These are phyloP conservation scores for Mesorhabditis sp. DNA, from an alignment of 2,888 invertebrate genomes.

Conservation along the genomic window DNA sequence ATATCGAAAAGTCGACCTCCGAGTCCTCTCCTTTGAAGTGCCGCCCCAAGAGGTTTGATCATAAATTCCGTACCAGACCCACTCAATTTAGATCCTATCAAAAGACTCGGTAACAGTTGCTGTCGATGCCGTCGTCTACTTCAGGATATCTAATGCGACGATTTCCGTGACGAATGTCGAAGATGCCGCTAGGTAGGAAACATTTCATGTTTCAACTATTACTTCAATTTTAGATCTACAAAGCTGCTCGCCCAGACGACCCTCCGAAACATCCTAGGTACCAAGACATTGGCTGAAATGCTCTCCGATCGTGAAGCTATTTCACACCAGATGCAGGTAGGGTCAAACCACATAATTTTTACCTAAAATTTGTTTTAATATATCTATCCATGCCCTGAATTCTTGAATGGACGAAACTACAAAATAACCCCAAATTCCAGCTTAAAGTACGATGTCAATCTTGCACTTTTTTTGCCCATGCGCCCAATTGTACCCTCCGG, in stretches of 20 bases:
- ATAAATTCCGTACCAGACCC: constrained; percentile 8
- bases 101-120: constrained; percentile 95
- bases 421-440: too few relatives aligned
- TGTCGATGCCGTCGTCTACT: constrained; percentile 75
- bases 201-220: neutral
- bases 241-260: constrained; percentile 61
- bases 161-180: constrained; percentile 95
- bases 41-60: constrained; percentile 85
- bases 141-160: constrained; percentile 83
- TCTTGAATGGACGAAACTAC: too few relatives aligned
- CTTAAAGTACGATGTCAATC: too few relatives aligned
- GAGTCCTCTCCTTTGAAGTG: constrained; percentile 91
- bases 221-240: constrained; percentile 19
- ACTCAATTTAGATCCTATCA: constrained; percentile 76
- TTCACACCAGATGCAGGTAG: constrained; percentile 79
- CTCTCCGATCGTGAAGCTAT: constrained; percentile 90
- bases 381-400: too few relatives aligned
- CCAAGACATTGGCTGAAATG: constrained; percentile 89
- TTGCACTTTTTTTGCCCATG: too few relatives aligned
- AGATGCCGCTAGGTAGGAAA: constrained; percentile 67
- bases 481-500: too few relatives aligned
- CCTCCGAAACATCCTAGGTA: constrained; percentile 82
- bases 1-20: constrained; percentile 75
- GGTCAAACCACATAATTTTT: too few relatives aligned
- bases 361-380: too few relatives aligned